Evolutionary conservation across 2,113 vertebrate species (phyloP), one percentile per base, ranked within the genome.

Genomic region (Canis aureus): DNA sequence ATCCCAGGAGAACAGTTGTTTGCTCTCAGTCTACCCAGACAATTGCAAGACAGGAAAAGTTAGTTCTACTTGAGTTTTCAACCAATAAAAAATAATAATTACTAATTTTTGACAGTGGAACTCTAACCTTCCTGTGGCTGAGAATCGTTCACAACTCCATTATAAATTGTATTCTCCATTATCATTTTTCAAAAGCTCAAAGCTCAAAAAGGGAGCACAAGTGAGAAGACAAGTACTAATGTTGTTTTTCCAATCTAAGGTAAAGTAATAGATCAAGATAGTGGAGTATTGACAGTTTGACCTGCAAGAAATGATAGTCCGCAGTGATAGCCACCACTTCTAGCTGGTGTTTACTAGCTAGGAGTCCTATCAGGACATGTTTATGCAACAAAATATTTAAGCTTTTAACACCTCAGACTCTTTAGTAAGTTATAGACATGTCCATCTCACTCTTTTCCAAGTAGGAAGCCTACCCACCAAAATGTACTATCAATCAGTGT

Each of bases 141-240:
- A 94, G 69, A 93, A 78, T 11, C 8, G 51, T 22, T 55, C 8
- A 62, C 71, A 94, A 84, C 25, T 89, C 66, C n/a, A 7, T 11
- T 53, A 95, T 59, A 89, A 91, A 95, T 86, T 89, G 20, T 95
- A 11, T 89, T 91, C 13, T 89, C 57, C 32, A 38, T 16, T 13
- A 85, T 91, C 80, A 91, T 29, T 88, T 92, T 91, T 88, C 25
- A 82, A 97, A 94, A 95, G 55, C 35, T 73, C 43, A 78, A 78
- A 76, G 32, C 15, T 73, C 29, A 87, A 64, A 92, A 73, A 35
- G 4, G 20, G 49, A 60, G 11, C 9, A 71, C 7, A 0, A n/a
- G 3, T n/a, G n/a, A 66, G 29, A 11, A 73, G n/a, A 82, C 19
- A 69, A 86, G 60, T 66, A 81, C 32, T 73, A 62, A 90, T 35